These are phyloP conservation scores for Scophthalmus maximus DNA, from an alignment of 2,113 vertebrate species.

Conservation along the genomic window DNA sequence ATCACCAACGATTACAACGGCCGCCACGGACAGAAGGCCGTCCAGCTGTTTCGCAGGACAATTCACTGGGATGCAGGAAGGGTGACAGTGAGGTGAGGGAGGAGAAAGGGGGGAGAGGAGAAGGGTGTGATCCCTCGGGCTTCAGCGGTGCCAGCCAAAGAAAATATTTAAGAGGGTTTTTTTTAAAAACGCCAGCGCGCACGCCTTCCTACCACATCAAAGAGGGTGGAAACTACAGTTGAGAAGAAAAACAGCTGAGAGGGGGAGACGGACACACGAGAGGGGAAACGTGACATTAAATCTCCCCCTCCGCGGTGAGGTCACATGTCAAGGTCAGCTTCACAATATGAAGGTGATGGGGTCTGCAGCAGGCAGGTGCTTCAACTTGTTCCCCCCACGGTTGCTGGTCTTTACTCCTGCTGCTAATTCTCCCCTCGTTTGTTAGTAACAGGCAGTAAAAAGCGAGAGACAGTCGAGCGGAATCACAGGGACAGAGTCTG, in stretches of 20 bases:
- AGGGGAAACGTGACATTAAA: slow-evolving; percentile 9
- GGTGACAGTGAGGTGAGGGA: background rate
- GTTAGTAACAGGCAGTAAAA: background rate
- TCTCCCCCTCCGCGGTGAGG: background rate
- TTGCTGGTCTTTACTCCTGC: background rate
- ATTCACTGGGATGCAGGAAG: slow-evolving; percentile 22
- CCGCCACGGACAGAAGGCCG: slow-evolving; percentile 14
- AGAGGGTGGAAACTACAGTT: slow-evolving; percentile 52
- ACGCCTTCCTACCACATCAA: slow-evolving; percentile 69
- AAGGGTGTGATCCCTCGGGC: slow-evolving; percentile 1
- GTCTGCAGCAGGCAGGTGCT: slow-evolving; percentile 14
- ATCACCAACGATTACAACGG: slow-evolving; percentile 38
- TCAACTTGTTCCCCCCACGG: too few relatives aligned
- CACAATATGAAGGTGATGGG: background rate
- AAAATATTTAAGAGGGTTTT: slow-evolving; percentile 71
- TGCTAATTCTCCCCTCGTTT: background rate
- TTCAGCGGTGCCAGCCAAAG: slow-evolving; percentile 53
- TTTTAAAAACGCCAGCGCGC: slow-evolving; percentile 36
- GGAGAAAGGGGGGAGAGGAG: background rate
- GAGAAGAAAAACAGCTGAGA: slow-evolving; percentile 51
- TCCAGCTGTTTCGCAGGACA: slow-evolving; percentile 51
- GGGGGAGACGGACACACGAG: slow-evolving; percentile 12
- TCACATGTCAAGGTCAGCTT: slow-evolving; percentile 10
- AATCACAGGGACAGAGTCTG: slow-evolving; percentile 22
- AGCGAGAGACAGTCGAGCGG: slow-evolving; percentile 7